These are phyloP conservation scores for Mactromeris polynyma DNA, from an alignment of 2,888 invertebrate genomes.

Conservation along the genomic window DNA sequence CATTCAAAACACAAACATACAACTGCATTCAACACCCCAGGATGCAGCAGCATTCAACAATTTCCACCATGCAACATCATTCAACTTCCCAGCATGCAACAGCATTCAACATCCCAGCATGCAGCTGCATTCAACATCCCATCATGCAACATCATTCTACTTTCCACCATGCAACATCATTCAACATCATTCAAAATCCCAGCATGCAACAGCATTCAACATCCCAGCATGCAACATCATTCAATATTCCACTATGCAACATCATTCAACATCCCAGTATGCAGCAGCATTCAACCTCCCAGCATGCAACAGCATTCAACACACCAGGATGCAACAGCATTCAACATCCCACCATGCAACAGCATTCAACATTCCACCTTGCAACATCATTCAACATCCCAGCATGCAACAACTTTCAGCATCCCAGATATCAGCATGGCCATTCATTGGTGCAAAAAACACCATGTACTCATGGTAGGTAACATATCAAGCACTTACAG, in stretches of 20 bases:
- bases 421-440: not conserved
- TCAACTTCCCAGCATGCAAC: not conserved
- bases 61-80: not conserved
- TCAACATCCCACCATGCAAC: not conserved
- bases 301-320: too few species aligned
- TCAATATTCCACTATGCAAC: too few species aligned
- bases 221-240: too few species aligned
- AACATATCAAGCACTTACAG: not conserved
- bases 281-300: too few species aligned
- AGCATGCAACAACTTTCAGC: not conserved
- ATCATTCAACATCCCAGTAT: too few species aligned
- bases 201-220: too few species aligned
- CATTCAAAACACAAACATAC: not conserved
- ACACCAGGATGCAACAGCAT: not conserved
- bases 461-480: not conserved
- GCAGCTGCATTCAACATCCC: not conserved
- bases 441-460: not conserved
- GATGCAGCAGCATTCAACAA: not conserved
- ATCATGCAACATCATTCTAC: too few species aligned
- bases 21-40: not conserved
- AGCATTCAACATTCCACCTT: not conserved
- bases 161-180: too few species aligned
- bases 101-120: not conserved
- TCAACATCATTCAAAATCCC: too few species aligned
- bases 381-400: not conserved